Evolutionary conservation across 1,140 invertebrate species (phyloP).

Genomic region (Tetramorium parvispinum): DNA sequence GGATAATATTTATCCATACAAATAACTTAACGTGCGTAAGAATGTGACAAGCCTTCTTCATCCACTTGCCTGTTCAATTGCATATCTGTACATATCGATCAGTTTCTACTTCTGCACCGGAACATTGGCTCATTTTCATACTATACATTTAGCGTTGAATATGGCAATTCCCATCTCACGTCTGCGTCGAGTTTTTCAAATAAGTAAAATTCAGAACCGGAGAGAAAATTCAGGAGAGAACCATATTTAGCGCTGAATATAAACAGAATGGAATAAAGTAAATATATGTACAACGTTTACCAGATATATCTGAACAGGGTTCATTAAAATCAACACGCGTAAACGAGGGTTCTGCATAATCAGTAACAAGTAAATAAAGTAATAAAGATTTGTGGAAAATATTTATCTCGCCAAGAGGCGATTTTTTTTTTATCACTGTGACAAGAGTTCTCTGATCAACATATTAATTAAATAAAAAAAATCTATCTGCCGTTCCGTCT

Average conservation of each 20-base stretch:
- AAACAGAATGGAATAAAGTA: constrained; percentile 12
- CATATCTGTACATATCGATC: constrained; percentile 47
- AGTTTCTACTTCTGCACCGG: constrained; percentile 17
- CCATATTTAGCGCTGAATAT: constrained; percentile 23
- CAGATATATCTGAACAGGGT: constrained; percentile 4
- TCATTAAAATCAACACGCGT: constrained; percentile 26
- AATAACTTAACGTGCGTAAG: constrained; percentile 56
- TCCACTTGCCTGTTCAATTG: constrained; percentile 58
- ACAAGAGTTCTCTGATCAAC: constrained; percentile 11
- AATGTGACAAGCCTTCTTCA: constrained; percentile 56
- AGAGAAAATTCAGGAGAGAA: background rate
- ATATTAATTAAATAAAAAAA: constrained; percentile 12
- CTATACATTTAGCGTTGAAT: constrained; percentile 33
- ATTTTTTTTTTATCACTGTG: background rate
- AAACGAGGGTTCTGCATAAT: constrained; percentile 14
- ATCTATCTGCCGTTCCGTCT: background rate
- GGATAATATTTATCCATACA: constrained; percentile 52
- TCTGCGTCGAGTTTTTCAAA: background rate
- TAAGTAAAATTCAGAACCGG: background rate
- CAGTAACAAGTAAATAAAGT: constrained; percentile 38
- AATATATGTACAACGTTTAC: constrained; percentile 36
- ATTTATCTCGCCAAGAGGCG: background rate
- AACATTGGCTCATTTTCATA: constrained; percentile 13
- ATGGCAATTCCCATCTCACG: background rate
- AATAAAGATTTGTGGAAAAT: constrained; percentile 36